phyloP scores from a whole-genome alignment of 2,888 invertebrate genomes.

The Oeneis ivallda region DNA sequence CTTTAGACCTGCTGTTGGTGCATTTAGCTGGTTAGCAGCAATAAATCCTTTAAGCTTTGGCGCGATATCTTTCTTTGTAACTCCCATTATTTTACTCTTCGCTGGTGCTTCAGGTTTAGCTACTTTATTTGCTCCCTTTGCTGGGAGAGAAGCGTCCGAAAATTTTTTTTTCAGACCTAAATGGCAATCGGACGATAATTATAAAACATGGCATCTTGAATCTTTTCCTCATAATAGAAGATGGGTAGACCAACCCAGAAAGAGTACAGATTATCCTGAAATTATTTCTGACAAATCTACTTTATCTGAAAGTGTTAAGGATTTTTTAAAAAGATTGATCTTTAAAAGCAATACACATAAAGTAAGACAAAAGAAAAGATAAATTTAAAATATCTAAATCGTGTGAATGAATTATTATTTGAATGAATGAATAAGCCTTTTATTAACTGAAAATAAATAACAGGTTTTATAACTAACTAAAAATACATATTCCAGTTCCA shows the following conservation, averaged over 20 bases:
- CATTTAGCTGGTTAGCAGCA: slow-evolving; percentile 77
- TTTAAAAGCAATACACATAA: slow-evolving; percentile 49
- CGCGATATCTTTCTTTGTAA: slow-evolving; percentile 81
- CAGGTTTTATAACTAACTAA: too few species aligned
- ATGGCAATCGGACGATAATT: slow-evolving; percentile 82
- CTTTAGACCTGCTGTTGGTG: slow-evolving; percentile 75
- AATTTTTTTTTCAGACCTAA: slow-evolving; percentile 69
- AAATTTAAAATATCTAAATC: slow-evolving; percentile 20
- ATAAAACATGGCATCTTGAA: slow-evolving; percentile 78
- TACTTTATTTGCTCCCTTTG: slow-evolving; percentile 84
- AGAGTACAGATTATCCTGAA: slow-evolving; percentile 44
- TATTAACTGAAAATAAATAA: too few species aligned
- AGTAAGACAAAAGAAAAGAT: slow-evolving; percentile 61
- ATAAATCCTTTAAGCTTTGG: slow-evolving; percentile 83
- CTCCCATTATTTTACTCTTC: slow-evolving; percentile 84
- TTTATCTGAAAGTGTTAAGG: slow-evolving; percentile 55
- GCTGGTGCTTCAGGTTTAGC: slow-evolving; percentile 83
- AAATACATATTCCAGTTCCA: too few species aligned
- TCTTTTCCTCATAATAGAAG: slow-evolving; percentile 62
- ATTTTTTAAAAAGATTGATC: slow-evolving; percentile 54
- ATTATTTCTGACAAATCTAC: slow-evolving; percentile 44
- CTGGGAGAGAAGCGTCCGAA: slow-evolving; percentile 71
- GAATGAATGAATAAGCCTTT: too few species aligned
- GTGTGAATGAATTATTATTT: too few species aligned
- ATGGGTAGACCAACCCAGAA: slow-evolving; percentile 45